Evolutionary conservation across 2,113 vertebrate genomes (phyloP).

Genomic region (Arenaria interpres): DNA sequence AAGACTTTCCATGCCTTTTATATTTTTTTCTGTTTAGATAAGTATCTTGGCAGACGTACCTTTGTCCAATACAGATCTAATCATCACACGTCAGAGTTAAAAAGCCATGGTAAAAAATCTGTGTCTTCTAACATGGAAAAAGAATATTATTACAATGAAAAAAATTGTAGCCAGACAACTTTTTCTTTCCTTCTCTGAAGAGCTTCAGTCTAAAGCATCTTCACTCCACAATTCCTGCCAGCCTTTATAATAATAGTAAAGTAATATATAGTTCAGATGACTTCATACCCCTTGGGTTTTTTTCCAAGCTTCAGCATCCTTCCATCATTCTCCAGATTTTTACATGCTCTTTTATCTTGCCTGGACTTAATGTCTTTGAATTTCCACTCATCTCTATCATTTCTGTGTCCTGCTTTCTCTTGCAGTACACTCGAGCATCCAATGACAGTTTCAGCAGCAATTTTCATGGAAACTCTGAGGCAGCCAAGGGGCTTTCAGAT

Average conservation of each 20-base stretch:
- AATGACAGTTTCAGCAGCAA: neutral
- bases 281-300: neutral
- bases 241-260: neutral
- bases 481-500: neutral
- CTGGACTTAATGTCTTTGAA: neutral
- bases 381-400: neutral
- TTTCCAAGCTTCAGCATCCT: neutral
- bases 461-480: neutral
- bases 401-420: neutral
- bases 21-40: neutral
- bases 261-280: neutral
- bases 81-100: neutral
- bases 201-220: neutral
- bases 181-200: neutral
- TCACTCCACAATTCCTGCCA: neutral
- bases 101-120: neutral
- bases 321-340: neutral
- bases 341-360: neutral
- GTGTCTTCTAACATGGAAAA: neutral
- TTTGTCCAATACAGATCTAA: neutral
- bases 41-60: neutral
- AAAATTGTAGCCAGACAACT: neutral
- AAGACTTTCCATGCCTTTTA: neutral
- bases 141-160: neutral
- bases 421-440: neutral